Evolutionary conservation across 2,113 vertebrate species (phyloP), one percentile per base, ranked within the genome.

Genomic region (Toxotes jaculatrix): DNA sequence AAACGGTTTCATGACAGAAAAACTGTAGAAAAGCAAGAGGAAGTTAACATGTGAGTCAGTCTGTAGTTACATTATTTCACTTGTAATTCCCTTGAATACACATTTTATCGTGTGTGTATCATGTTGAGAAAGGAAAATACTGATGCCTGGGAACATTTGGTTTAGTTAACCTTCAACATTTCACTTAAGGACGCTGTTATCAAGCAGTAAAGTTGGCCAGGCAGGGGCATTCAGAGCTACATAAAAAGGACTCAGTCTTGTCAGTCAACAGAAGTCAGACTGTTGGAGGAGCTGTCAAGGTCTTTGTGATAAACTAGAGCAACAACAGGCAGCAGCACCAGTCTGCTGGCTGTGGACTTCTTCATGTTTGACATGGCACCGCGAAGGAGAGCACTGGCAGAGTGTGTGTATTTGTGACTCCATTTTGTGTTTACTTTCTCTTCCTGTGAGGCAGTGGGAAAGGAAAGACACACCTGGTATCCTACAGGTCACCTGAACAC

Each of bases 151-250:
- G 57, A 57, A 59, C 23, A 34, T 47, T 70, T 34, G 32, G 67
- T 78, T 63, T 9, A 8, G n/a, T 72, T 68, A 68, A 69, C 73
- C 63, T 85, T 74, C 47, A 72, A 7, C n/a, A 7, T 64, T 47
- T 27, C 61, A 32, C 13, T 62, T 27, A 38, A 59, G 45, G 43
- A 43, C 9, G 3, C 47, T 32, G 59, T 70, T 82, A 77, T 83
- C 69, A 36, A 45, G 14, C 59, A 34, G 42, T 23, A 4, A 53
- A 13, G 23, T 19, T 13, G 13, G 38, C 19, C 53, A 47, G 43
- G 5, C 60, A 1, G 38, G 10, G 34, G 7, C 61, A 19, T 55
- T 56, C 45, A 59, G 40, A 56, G 61, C n/a, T 10, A 5, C 53
- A 85, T 32, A 49, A 66, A 27, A 51, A 57, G 23, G n/a, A 61